Evolutionary conservation across 1,140 invertebrate genomes (phyloP).

Genomic region (Lordiphosa stackelbergi): DNA sequence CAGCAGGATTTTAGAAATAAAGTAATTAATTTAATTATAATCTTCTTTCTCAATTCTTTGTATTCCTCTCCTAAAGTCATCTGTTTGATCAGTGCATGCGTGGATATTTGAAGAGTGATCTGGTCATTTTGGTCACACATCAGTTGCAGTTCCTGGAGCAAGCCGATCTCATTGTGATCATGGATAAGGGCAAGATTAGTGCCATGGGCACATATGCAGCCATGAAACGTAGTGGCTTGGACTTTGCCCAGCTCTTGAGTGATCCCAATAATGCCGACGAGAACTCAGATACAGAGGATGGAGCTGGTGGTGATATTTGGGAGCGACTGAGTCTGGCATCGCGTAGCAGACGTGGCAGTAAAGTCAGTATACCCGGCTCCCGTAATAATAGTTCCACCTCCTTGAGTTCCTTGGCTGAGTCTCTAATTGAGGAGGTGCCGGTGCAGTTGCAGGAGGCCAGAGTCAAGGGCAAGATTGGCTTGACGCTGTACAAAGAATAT

Average conservation of each 20-base stretch:
- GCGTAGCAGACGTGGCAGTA: slow-evolving; percentile 44
- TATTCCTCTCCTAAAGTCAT: slow-evolving; percentile 61
- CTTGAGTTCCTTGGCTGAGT: slow-evolving; percentile 48
- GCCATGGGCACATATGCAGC: slow-evolving; percentile 83
- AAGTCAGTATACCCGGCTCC: slow-evolving; percentile 18
- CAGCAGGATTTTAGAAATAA: no score
- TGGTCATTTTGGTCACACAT: slow-evolving; percentile 88
- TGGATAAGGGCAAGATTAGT: slow-evolving; percentile 82
- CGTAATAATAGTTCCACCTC: slow-evolving; percentile 54
- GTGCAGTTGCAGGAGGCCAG: slow-evolving; percentile 38
- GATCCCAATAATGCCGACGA: slow-evolving; percentile 45
- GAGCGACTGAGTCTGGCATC: slow-evolving; percentile 44
- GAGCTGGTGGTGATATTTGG: slow-evolving; percentile 34
- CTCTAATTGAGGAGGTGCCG: slow-evolving; percentile 34
- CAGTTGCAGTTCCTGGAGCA: slow-evolving; percentile 88
- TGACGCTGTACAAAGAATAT: slow-evolving; percentile 54
- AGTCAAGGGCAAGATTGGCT: slow-evolving; percentile 51
- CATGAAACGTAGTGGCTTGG: slow-evolving; percentile 80
- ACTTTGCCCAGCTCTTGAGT: slow-evolving; percentile 80
- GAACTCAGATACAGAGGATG: slow-evolving; percentile 18
- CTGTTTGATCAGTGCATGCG: slow-evolving; percentile 84
- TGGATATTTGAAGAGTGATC: slow-evolving; percentile 77
- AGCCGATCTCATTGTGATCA: slow-evolving; percentile 83
- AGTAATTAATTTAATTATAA: no score
- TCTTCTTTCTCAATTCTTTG: no score